These are phyloP conservation scores for Nephrotoma appendiculata DNA, from an alignment of 2,888 invertebrate genomes.

Conservation along the genomic window DNA sequence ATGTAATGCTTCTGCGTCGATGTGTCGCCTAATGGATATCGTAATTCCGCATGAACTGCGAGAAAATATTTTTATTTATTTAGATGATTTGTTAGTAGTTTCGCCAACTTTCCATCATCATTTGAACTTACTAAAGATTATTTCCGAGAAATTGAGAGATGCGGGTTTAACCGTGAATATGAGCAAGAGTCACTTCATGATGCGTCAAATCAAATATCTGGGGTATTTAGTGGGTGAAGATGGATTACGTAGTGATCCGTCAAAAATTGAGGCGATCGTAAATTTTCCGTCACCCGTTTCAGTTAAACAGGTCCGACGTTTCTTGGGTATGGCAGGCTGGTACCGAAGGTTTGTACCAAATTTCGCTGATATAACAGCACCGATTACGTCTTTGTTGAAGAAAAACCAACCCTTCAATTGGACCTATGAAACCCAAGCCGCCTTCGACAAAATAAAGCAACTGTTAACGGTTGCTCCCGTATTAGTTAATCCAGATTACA, in stretches of 20 bases:
- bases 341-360: no score
- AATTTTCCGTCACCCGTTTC: background rate
- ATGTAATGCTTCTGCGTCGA: background rate
- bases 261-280: conserved; percentile 12
- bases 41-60: background rate
- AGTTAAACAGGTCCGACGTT: no score
- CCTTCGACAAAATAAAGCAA: background rate
- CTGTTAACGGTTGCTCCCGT: background rate
- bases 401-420: no score
- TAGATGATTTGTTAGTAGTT: background rate
- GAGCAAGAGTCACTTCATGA: background rate
- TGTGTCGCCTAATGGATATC: background rate
- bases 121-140: no score
- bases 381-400: no score
- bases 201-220: conserved; percentile 13
- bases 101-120: no score
- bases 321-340: no score
- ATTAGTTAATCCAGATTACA: background rate
- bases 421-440: no score
- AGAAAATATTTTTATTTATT: background rate
- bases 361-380: no score
- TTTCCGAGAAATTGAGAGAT: no score
- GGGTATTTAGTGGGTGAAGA: conserved; percentile 19
- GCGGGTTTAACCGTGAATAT: background rate
- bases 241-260: conserved; percentile 16